Conservation (phyloP, 2,888 invertebrate species). For the Thera obeliscata region DNA sequence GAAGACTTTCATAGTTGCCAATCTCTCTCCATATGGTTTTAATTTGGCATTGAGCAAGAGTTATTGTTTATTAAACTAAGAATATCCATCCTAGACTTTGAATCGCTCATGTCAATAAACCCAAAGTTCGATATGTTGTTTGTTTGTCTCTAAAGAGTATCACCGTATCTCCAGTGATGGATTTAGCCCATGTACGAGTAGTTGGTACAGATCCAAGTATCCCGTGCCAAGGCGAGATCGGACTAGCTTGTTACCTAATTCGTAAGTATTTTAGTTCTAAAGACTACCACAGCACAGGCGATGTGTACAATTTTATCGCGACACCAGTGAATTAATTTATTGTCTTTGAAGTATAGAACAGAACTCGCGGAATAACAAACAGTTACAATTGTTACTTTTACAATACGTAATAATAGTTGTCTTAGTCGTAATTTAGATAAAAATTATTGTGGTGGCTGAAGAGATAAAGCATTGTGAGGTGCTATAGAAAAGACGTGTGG, state of each 20-base stretch:
- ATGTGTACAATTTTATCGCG: slow-evolving; percentile 50
- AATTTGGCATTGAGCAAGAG: slow-evolving; percentile 1
- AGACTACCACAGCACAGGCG: slow-evolving; percentile 53
- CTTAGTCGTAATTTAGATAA: slow-evolving; percentile 73
- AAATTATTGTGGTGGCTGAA: slow-evolving; percentile 64
- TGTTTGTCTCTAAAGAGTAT: slow-evolving; percentile 29
- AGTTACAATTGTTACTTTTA: slow-evolving; percentile 64
- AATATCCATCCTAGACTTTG: slow-evolving; percentile 9
- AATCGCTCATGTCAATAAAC: slow-evolving; percentile 32
- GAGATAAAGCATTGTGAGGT: slow-evolving; percentile 72
- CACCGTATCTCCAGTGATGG: slow-evolving; percentile 23
- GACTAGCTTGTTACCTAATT: slow-evolving; percentile 59
- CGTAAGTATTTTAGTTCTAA: slow-evolving; percentile 49
- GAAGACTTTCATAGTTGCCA: slow-evolving; percentile 22
- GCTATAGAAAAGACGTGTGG: slow-evolving; percentile 65
- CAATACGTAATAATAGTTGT: slow-evolving; percentile 52
- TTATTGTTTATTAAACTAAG: not conserved
- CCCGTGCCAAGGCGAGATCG: slow-evolving; percentile 61
- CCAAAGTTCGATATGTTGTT: slow-evolving; percentile 28
- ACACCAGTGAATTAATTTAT: slow-evolving; percentile 68
- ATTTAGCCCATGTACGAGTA: slow-evolving; percentile 33
- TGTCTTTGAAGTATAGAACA: slow-evolving; percentile 44
- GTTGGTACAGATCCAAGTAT: slow-evolving; percentile 71
- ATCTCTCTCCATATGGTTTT: slow-evolving; percentile 3
- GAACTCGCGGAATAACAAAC: slow-evolving; percentile 49